These are phyloP conservation scores for Passerina amoena DNA, from an alignment of 2,113 vertebrate genomes.

Conservation along the genomic window DNA sequence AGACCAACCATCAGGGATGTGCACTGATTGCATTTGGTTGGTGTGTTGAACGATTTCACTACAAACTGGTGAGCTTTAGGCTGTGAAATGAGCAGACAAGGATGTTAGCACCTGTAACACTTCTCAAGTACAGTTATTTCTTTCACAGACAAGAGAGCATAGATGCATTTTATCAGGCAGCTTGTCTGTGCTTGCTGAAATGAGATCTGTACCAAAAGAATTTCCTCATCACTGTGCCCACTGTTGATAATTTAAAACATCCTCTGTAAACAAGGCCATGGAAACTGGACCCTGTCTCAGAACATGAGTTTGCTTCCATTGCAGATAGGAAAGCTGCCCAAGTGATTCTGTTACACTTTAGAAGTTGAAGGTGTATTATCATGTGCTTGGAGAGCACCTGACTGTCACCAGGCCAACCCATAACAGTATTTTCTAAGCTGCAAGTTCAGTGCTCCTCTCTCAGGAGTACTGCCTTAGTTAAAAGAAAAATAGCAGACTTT, in stretches of 20 bases:
- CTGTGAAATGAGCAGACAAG: conserved; percentile 68
- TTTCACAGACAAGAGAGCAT: background rate
- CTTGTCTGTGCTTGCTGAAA: background rate
- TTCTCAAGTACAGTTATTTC: background rate
- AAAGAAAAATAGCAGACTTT: background rate
- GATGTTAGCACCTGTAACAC: background rate
- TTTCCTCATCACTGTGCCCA: background rate
- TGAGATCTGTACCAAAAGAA: background rate
- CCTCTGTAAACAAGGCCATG: background rate
- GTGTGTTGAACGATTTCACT: conserved; percentile 91
- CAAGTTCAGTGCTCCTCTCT: background rate
- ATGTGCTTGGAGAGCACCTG: background rate
- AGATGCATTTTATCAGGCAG: background rate
- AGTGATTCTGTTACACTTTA: background rate
- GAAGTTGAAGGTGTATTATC: rapidly evolving
- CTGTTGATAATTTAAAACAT: background rate
- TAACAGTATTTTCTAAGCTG: background rate
- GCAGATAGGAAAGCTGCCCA: background rate
- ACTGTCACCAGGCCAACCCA: background rate
- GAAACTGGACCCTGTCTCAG: background rate
- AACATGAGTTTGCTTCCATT: background rate
- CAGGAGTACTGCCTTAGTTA: background rate
- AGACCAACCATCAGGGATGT: conserved; percentile 98
- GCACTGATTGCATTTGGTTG: conserved; percentile 97
- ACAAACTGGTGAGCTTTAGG: conserved; percentile 98